A percentile compares a stretch with the other conserved stretches of the same genome.
phyloP scores from a whole-genome alignment of 1,140 invertebrate genomes.

The Drosophila yakuba region DNA sequence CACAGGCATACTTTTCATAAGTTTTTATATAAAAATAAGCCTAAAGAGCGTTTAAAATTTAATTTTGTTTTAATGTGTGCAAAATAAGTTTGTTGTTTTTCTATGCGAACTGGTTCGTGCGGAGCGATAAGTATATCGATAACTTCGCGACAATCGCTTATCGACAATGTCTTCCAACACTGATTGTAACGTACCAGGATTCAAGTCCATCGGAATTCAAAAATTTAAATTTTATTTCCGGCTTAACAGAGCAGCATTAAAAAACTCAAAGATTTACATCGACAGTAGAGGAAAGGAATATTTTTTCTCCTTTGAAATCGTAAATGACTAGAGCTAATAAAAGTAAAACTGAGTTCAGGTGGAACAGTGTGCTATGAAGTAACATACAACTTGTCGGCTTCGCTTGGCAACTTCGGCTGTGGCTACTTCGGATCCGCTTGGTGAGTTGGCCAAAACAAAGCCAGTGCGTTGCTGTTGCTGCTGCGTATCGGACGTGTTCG shows the following conservation, averaged over 20 bases:
- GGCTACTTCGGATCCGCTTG: slow-evolving; percentile 28
- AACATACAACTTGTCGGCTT: slow-evolving; percentile 23
- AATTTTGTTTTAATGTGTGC: slow-evolving; percentile 23
- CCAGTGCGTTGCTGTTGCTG: slow-evolving; percentile 60
- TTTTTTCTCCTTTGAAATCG: neutral
- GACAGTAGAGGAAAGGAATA: neutral
- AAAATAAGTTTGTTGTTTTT: slow-evolving; percentile 28
- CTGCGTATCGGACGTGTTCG: slow-evolving; percentile 49
- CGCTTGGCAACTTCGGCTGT: slow-evolving; percentile 24
- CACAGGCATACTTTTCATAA: slow-evolving; percentile 68
- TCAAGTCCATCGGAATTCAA: slow-evolving; percentile 25
- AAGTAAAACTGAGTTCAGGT: too few relatives aligned
- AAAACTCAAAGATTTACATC: neutral
- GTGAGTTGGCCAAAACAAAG: slow-evolving; percentile 55
- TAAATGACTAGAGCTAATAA: neutral
- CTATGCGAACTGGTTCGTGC: slow-evolving; percentile 10
- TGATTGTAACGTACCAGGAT: slow-evolving; percentile 14
- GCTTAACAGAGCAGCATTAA: too few relatives aligned
- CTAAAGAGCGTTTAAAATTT: neutral
- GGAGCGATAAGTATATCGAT: neutral
- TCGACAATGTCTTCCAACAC: slow-evolving; percentile 21
- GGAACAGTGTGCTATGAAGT: neutral
- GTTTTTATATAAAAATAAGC: slow-evolving; percentile 25
- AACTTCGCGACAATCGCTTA: neutral
- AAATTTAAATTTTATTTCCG: slow-evolving; percentile 5